Evolutionary conservation across 2,113 vertebrate genomes (phyloP), one percentile per base, ranked within the genome.

Genomic region (Daboia siamensis): DNA sequence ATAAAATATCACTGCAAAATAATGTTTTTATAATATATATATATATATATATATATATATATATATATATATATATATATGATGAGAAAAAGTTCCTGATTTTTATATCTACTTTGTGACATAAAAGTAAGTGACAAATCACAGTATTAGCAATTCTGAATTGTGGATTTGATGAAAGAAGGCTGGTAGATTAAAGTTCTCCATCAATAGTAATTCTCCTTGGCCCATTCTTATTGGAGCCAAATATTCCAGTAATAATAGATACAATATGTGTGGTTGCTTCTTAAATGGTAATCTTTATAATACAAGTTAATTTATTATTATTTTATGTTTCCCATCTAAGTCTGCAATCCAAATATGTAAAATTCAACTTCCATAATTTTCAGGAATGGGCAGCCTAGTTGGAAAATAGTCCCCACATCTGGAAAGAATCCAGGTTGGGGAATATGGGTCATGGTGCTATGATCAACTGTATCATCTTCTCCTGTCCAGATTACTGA

Each of bases 1-100:
- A 97, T 96, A 93, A 97, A 96, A 97, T 96, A 96, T 39, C 94
- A 97, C 94, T 87, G 92, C 24, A 33, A 94, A 90, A 93, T 93
- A 93, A 93, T 74, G 87, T 93, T 94, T 90, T 92, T 96, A 93
- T 94, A 96, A 95, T 96, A 94, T 95, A 93, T 94, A 96, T 92
- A 86, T 91, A 95, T 93, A 94, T n/a, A n/a, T n/a, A n/a, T n/a
- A n/a, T n/a, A n/a, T n/a, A n/a, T n/a, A 95, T 96, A 94, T 95
- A 93, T 94, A 96, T 92, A 86, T 91, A 95, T 93, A 94, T n/a
- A 96, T 91, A 96, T 91, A 94, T 80, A 39, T 93, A 93, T 87
- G 56, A 24, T 94, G 56, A 52, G 94, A 92, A 94, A 95, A 89
- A 48, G 64, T n/a, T 57, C 87, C 93, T 64, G 4, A 87, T 24